Conservation (phyloP, 2,113 vertebrate genomes). For the Aix galericulata region DNA sequence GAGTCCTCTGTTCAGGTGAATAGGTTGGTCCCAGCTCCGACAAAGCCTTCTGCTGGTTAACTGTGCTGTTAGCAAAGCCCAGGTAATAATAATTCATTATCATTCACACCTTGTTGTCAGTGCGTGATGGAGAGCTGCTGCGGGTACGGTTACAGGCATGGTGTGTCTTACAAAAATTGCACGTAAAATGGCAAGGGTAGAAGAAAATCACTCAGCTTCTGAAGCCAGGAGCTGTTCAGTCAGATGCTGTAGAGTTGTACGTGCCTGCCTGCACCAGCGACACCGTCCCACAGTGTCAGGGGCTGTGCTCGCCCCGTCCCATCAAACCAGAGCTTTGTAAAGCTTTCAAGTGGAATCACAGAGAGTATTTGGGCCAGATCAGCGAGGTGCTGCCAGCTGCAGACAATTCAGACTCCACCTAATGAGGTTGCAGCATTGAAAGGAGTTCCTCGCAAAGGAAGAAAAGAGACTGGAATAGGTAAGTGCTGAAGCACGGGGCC, state of each 20-base stretch:
- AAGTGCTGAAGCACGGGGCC: background rate
- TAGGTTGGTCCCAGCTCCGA: background rate
- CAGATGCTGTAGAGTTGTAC: background rate
- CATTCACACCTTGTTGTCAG: background rate
- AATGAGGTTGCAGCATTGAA: slow-evolving; percentile 36
- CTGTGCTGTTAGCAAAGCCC: background rate
- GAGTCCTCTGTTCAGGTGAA: background rate
- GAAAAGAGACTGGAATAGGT: background rate
- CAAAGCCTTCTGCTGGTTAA: background rate
- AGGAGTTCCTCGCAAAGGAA: slow-evolving; percentile 26
- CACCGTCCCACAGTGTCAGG: background rate
- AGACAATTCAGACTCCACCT: slow-evolving; percentile 25
- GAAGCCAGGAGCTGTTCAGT: fast-evolving
- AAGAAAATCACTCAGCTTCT: fast-evolving
- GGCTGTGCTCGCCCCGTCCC: background rate
- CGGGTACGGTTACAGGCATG: background rate
- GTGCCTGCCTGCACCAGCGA: background rate
- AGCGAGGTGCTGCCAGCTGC: slow-evolving; percentile 44
- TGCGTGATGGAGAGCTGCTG: background rate
- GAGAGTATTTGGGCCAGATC: slow-evolving; percentile 34
- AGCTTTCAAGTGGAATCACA: background rate
- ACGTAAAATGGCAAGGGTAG: background rate
- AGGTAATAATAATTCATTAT: background rate
- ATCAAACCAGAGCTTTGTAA: background rate
- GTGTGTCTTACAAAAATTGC: background rate